A percentile compares a stretch with the other conserved stretches of the same genome.
These are phyloP conservation scores for Cyphomyrus plagiostoma DNA, from an alignment of 2,113 vertebrate species.

Conservation along the genomic window DNA sequence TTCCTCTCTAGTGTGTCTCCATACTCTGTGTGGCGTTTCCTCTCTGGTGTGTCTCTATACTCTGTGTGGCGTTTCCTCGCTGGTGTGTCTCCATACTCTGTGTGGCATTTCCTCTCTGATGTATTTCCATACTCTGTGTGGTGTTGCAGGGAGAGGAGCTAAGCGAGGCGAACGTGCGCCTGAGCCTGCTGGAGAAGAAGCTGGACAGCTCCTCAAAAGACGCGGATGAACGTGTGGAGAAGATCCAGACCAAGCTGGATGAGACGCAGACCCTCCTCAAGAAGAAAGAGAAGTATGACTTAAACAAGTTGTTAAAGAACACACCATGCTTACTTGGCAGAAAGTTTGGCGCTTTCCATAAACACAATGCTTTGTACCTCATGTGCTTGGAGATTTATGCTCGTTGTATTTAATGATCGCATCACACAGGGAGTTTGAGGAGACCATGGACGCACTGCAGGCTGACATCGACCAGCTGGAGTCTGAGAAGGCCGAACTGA, in stretches of 20 bases:
- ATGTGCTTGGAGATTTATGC: not conserved
- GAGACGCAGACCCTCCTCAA: conserved; percentile 81
- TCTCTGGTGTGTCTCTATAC: not conserved
- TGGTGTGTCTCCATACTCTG: not conserved
- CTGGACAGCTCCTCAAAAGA: conserved; percentile 89
- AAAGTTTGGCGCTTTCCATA: not conserved
- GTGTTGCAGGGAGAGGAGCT: conserved; percentile 79
- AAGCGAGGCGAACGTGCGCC: conserved; percentile 83
- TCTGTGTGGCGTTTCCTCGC: not conserved
- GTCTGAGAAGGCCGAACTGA: conserved; percentile 85
- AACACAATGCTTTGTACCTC: not conserved
- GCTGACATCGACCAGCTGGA: conserved; percentile 96
- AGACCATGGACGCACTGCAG: conserved; percentile 96
- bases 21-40: not conserved
- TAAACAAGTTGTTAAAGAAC: not conserved
- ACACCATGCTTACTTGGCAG: not conserved
- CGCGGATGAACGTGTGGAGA: conserved; percentile 86
- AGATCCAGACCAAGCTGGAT: conserved; percentile 83
- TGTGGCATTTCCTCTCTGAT: not conserved
- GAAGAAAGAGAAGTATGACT: conserved; percentile 86
- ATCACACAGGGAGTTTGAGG: conserved; percentile 82
- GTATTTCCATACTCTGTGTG: not conserved
- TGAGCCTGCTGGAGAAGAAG: conserved; percentile 94
- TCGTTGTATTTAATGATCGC: not conserved
- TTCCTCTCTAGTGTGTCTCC: not conserved